These are phyloP conservation scores for Drosophila macrothrix DNA, from an alignment of 2,888 invertebrate genomes.

Conservation along the genomic window DNA sequence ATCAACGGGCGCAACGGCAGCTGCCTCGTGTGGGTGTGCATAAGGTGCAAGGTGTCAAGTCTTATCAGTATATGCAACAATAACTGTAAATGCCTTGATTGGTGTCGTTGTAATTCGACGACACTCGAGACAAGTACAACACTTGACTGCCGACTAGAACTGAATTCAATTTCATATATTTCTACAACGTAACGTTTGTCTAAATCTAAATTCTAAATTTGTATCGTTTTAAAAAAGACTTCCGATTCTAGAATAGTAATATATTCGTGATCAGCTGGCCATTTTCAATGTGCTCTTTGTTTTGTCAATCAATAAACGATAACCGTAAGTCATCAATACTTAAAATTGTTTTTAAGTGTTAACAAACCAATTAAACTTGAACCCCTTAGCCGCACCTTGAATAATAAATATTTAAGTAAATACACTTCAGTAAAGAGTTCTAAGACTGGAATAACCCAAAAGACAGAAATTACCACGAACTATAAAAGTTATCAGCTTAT, in stretches of 20 bases:
- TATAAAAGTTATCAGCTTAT: background rate
- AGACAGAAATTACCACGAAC: no score
- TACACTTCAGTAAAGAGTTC: background rate
- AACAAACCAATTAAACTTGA: background rate
- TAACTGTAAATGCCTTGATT: conserved; percentile 38
- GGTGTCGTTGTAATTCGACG: conserved; percentile 34
- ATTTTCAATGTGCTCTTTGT: background rate
- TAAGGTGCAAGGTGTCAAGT: conserved; percentile 39
- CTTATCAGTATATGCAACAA: conserved; percentile 29
- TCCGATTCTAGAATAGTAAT: background rate
- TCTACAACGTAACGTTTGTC: background rate
- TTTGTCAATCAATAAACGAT: conserved; percentile 11
- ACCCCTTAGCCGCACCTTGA: background rate
- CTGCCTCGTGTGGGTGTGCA: conserved; percentile 27
- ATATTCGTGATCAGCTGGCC: background rate
- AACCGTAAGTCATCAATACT: background rate
- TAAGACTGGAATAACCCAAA: background rate
- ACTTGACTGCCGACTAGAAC: conserved; percentile 13
- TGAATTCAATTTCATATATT: conserved; percentile 9
- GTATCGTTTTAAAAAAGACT: background rate
- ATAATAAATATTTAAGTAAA: background rate
- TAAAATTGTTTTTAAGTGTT: conserved; percentile 2
- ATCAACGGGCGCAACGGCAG: background rate
- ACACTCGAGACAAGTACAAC: conserved; percentile 19
- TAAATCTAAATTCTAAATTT: background rate